phyloP scores from a whole-genome alignment of 2,888 invertebrate genomes.

The Rhagophthalmus giganteus region DNA sequence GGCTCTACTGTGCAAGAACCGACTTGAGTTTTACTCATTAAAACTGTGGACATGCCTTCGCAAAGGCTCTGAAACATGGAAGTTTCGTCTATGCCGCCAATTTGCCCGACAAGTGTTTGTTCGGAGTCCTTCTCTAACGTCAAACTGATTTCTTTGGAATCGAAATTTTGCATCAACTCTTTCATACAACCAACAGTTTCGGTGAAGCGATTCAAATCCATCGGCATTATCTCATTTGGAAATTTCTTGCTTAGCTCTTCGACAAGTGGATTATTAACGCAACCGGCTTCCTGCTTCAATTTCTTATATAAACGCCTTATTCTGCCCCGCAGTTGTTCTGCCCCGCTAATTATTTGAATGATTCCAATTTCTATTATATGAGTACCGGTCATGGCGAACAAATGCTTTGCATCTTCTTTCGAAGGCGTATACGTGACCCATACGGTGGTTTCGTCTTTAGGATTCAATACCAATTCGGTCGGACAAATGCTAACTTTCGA shows the following conservation, averaged over 20 bases:
- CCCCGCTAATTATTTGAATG: conserved; percentile 47
- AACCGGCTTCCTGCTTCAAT: conserved; percentile 36
- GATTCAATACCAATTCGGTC: conserved; percentile 43
- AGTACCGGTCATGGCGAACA: conserved; percentile 36
- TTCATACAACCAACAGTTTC: conserved; percentile 44
- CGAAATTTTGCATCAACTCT: conserved; percentile 43
- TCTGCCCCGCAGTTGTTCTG: conserved; percentile 49
- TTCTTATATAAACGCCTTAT: conserved; percentile 45
- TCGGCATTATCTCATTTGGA: conserved; percentile 44
- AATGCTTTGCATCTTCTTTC: conserved; percentile 43
- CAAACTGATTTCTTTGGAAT: conserved; percentile 46
- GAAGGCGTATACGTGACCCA: conserved; percentile 44
- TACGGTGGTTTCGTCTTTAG: conserved; percentile 44
- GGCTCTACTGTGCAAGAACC: conserved; percentile 29
- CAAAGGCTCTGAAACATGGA: conserved; percentile 47
- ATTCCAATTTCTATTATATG: conserved; percentile 48
- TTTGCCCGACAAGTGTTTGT: conserved; percentile 42
- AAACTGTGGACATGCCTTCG: conserved; percentile 34
- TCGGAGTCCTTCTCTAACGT: conserved; percentile 51
- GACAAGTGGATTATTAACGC: conserved; percentile 38
- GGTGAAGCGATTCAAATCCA: conserved; percentile 44
- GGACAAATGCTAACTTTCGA: conserved; percentile 45
- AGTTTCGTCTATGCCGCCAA: conserved; percentile 46
- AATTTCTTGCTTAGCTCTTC: conserved; percentile 41
- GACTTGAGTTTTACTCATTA: conserved; percentile 3